Evolutionary conservation across 2,888 invertebrate genomes (phyloP), one percentile per base, ranked within the genome.

Genomic region (Lasioglossum pauxillum): DNA sequence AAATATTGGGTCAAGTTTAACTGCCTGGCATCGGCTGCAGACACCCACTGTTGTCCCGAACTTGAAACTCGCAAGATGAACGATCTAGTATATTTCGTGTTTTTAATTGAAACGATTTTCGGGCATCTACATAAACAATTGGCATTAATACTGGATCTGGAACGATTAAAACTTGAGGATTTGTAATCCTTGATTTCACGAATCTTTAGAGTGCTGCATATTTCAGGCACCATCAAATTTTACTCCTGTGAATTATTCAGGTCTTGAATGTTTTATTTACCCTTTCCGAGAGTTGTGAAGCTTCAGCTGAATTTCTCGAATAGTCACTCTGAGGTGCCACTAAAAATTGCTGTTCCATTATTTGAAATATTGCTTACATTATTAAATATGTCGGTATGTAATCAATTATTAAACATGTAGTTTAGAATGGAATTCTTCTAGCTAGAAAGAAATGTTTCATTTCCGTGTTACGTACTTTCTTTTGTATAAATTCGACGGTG

Each of bases 1-100:
- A 74, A 77, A 74, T 71, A 75, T 77, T 72, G n/a, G 77, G 82
- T 82, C 82, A 82, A 84, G 84, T 84, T 84, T 84, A 84, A 84
- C 73, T 74, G 69, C 69, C 64, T 44, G 69, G 64, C 84, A 78
- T 84, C 12, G 38, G n/a, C 57, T 19, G n/a, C 41, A 23, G 31
- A n/a, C 38, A n/a, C 38, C 41, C n/a, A 2, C 19, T 12, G 7
- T 38, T 38, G 23, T 23, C 19, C 69, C 38, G 38, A 67, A 67
- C 38, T 41, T 71, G 35, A n/a, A 71, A 71, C 38, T 41, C 23
- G 38, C 38, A 74, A 38, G 31, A 35, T 23, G 3, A 44, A 31
- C 44, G 75, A n/a, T 46, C 64, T 8, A 41, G n/a, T n/a, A 8
- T 80, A 31, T 31, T 31, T 35, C 0, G n/a, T n/a, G n/a, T n/a